A percentile compares a stretch with the other conserved stretches of the same genome.
Evolutionary conservation across 1,140 invertebrate genomes (phyloP).

Genomic region (Amphibalanus amphitrite): DNA sequence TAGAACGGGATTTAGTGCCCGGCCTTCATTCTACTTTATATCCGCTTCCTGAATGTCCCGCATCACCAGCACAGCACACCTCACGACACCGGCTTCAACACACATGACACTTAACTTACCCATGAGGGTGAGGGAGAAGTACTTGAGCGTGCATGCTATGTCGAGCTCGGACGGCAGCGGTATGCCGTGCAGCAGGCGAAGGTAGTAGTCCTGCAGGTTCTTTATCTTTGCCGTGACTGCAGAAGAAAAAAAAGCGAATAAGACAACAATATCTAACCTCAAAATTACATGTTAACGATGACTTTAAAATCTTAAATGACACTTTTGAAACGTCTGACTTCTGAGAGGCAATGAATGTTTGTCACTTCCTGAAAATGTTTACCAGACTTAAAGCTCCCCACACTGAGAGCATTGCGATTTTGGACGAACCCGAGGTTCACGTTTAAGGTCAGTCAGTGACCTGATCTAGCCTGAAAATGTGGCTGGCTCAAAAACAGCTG

Average conservation of each 20-base stretch:
- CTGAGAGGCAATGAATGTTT: background rate
- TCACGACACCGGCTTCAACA: too few species aligned
- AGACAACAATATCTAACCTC: background rate
- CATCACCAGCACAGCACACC: too few species aligned
- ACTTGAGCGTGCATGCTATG: constrained; percentile 92
- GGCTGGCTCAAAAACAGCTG: too few species aligned
- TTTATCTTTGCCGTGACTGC: constrained; percentile 93
- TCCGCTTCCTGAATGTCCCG: background rate
- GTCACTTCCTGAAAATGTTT: background rate
- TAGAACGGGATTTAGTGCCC: constrained; percentile 2
- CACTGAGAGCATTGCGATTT: background rate
- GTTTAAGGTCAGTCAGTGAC: too few species aligned
- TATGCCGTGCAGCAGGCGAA: constrained; percentile 73
- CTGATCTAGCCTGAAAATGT: too few species aligned
- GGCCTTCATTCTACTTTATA: constrained; percentile 1
- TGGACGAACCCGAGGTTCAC: too few species aligned
- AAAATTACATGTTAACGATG: constrained; percentile 10
- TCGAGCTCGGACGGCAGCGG: constrained; percentile 85
- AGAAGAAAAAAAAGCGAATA: constrained; percentile 21
- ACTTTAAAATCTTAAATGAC: background rate
- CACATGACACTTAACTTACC: constrained; percentile 50
- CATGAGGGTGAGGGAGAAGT: constrained; percentile 90
- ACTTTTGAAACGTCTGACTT: background rate
- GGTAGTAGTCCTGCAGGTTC: constrained; percentile 88
- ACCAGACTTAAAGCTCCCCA: background rate